Evolutionary conservation across 2,797 vertebrate genomes (phyloP).

Genomic region (Esox lucius): DNA sequence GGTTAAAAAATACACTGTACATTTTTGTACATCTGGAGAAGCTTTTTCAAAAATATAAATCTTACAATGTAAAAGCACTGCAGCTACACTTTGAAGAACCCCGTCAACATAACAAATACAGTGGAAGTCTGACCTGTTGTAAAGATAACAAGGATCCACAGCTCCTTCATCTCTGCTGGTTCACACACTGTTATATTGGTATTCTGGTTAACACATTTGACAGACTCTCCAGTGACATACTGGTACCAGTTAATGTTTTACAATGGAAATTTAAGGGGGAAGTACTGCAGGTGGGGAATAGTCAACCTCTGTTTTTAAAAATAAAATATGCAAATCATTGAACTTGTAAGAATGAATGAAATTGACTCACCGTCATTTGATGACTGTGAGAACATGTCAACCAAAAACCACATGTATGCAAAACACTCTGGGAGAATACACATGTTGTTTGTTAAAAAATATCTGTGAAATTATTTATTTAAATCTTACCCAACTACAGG

Average conservation of each 20-base stretch:
- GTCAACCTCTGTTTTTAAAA: background rate
- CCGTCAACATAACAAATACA: background rate
- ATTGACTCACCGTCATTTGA: background rate
- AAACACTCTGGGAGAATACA: background rate
- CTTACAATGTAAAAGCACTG: too few relatives aligned
- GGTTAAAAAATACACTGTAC: background rate
- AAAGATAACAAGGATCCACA: background rate
- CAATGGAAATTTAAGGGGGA: background rate
- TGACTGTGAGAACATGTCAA: background rate
- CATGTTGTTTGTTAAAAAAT: background rate
- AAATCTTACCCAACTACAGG: background rate
- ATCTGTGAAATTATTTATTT: background rate
- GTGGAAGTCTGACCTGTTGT: background rate
- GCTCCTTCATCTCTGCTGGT: background rate
- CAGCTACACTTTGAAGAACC: too few relatives aligned
- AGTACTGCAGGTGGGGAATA: background rate
- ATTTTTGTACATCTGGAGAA: background rate
- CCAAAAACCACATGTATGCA: background rate
- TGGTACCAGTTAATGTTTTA: background rate
- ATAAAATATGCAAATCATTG: background rate
- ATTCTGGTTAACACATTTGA: background rate
- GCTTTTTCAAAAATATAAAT: too few relatives aligned
- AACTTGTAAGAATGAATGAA: background rate
- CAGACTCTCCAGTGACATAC: background rate
- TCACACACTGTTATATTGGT: background rate